Conservation (phyloP, 2,113 vertebrate species). For the Gadus macrocephalus region DNA sequence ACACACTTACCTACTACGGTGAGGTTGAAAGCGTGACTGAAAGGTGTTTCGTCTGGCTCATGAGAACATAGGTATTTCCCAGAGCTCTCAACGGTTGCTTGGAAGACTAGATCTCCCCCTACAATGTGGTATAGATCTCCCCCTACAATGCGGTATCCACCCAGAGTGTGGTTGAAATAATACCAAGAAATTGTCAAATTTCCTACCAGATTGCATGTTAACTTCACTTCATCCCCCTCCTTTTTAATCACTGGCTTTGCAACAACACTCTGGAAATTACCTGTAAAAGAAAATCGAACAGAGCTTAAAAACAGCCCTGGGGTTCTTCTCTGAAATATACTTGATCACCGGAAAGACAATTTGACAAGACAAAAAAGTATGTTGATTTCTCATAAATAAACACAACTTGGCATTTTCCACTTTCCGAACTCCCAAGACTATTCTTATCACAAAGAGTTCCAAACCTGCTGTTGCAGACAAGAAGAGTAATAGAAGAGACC, state of each 20-base stretch:
- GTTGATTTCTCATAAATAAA: too few relatives aligned
- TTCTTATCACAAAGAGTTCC: not conserved
- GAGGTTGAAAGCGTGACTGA: not conserved
- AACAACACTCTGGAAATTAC: not conserved
- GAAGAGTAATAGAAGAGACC: conserved; percentile 14
- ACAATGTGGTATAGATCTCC: not conserved
- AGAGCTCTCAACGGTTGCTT: not conserved
- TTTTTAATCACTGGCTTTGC: not conserved
- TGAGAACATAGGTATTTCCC: not conserved
- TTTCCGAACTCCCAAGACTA: too few relatives aligned
- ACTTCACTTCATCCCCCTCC: not conserved
- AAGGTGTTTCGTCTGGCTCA: not conserved
- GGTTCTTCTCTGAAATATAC: too few relatives aligned
- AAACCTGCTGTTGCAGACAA: conserved; percentile 29
- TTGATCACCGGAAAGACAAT: too few relatives aligned
- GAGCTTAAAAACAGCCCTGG: too few relatives aligned
- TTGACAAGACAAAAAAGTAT: too few relatives aligned
- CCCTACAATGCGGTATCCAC: not conserved
- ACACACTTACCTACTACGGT: conserved; percentile 1
- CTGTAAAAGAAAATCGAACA: not conserved
- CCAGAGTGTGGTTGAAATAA: too few relatives aligned
- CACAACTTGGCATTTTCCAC: too few relatives aligned
- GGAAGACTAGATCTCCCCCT: not conserved
- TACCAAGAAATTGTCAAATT: too few relatives aligned
- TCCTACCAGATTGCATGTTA: not conserved